These are phyloP conservation scores for Virgularia gustaviana DNA, from an alignment of 92 coral and sea anemone species.

Conservation along the genomic window DNA sequence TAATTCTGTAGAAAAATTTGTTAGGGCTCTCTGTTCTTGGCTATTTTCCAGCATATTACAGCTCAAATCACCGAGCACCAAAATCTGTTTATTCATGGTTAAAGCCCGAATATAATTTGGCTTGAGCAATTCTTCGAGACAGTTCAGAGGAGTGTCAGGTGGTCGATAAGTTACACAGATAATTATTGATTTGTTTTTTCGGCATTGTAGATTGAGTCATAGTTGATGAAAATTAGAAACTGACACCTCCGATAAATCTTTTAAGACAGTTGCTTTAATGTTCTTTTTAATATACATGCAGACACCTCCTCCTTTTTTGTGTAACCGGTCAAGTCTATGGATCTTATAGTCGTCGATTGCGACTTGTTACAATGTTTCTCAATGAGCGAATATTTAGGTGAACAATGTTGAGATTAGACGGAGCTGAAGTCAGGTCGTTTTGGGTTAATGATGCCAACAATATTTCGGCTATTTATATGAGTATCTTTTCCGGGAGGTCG, in stretches of 20 bases:
- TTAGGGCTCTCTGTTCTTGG: constrained; percentile 25
- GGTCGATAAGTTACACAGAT: constrained; percentile 57
- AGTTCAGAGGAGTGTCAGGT: constrained; percentile 56
- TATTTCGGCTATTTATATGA: too few species aligned
- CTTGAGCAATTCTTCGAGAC: constrained; percentile 54
- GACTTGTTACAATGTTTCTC: too few species aligned
- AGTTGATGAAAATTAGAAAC: constrained; percentile 53
- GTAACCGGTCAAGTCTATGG: constrained; percentile 52
- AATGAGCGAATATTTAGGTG: too few species aligned
- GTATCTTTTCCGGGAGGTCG: too few species aligned
- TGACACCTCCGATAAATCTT: constrained; percentile 39
- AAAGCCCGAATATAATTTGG: constrained; percentile 59
- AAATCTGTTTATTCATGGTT: constrained; percentile 48
- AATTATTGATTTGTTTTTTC: constrained; percentile 43
- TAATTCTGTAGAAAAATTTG: constrained; percentile 17
- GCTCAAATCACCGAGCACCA: constrained; percentile 41
- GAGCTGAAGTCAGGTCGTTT: too few species aligned
- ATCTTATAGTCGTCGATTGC: constrained; percentile 54
- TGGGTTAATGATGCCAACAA: too few species aligned
- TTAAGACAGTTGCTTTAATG: constrained; percentile 41
- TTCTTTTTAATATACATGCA: constrained; percentile 57
- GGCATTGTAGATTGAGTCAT: constrained; percentile 50
- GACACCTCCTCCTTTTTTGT: constrained; percentile 56
- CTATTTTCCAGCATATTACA: constrained; percentile 30
- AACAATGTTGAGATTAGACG: too few species aligned